Evolutionary conservation across 1,140 invertebrate genomes (phyloP).

Genomic region (Pissodes strobi): DNA sequence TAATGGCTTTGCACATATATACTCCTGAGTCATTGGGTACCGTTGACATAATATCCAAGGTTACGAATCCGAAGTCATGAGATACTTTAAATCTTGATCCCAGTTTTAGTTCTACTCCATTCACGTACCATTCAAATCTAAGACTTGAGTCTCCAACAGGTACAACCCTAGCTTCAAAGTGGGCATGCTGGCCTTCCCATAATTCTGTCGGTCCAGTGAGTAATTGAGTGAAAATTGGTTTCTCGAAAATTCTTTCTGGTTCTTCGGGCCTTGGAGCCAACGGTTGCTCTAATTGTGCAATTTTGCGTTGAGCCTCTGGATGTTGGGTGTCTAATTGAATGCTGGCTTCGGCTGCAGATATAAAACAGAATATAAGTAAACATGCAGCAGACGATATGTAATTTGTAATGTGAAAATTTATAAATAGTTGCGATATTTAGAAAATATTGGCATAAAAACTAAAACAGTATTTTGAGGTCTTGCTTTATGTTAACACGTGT

Average conservation of each 20-base stretch:
- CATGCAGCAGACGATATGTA: too few species aligned
- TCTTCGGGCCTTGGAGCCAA: constrained; percentile 68
- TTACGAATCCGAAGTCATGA: constrained; percentile 93
- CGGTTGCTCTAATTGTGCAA: constrained; percentile 87
- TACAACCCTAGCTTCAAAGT: constrained; percentile 95
- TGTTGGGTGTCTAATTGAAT: constrained; percentile 93
- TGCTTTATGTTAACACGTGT: too few species aligned
- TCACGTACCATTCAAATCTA: constrained; percentile 92
- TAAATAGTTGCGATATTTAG: too few species aligned
- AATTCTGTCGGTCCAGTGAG: constrained; percentile 88
- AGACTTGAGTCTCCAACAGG: constrained; percentile 91
- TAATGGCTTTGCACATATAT: constrained; percentile 92
- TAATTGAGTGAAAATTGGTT: constrained; percentile 90
- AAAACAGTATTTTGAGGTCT: too few species aligned
- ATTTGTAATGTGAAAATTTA: too few species aligned
- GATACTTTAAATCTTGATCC: constrained; percentile 87
- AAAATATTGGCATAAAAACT: too few species aligned
- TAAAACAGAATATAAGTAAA: too few species aligned
- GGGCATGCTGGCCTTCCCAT: constrained; percentile 91
- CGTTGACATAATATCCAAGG: constrained; percentile 85
- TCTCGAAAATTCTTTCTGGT: constrained; percentile 80
- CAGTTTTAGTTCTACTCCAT: constrained; percentile 89
- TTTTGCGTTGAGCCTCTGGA: constrained; percentile 92
- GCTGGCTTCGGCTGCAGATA: constrained; percentile 74
- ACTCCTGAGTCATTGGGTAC: constrained; percentile 89